phyloP scores from a whole-genome alignment of 2,113 vertebrate species.

The Oncorhynchus masou region DNA sequence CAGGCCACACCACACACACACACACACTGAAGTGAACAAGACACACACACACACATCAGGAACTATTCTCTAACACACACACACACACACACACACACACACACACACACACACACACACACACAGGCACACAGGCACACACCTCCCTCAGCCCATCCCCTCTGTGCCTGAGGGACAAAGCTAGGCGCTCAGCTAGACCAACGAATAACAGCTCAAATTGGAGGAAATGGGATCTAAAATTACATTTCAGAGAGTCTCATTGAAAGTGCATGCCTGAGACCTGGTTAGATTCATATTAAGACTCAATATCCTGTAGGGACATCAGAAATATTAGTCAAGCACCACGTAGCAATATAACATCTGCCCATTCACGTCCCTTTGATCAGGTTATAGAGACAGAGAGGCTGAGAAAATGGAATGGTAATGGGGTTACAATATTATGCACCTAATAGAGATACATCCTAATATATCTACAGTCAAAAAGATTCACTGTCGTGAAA shows the following conservation, averaged over 20 bases:
- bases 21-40: no score
- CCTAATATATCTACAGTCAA: constrained; percentile 9
- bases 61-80: no score
- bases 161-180: constrained; percentile 27
- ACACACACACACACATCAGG: not conserved
- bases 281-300: constrained; percentile 3
- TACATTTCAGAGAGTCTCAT: constrained; percentile 56
- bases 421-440: not conserved
- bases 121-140: constrained; percentile 19
- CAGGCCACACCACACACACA: no score
- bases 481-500: not conserved
- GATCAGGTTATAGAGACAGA: constrained; percentile 35
- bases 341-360: constrained; percentile 32
- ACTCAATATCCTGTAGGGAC: constrained; percentile 55
- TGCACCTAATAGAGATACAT: not conserved
- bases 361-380: constrained; percentile 16
- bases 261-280: constrained; percentile 49
- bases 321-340: constrained; percentile 52
- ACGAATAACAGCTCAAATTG: constrained; percentile 64
- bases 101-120: no score
- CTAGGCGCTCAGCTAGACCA: constrained; percentile 32
- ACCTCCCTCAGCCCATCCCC: constrained; percentile 16
- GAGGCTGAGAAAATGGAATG: constrained; percentile 30
- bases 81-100: not conserved
- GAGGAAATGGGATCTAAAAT: constrained; percentile 73